These are phyloP conservation scores for Rynchops niger DNA, from an alignment of 2,113 vertebrate genomes.

Conservation along the genomic window DNA sequence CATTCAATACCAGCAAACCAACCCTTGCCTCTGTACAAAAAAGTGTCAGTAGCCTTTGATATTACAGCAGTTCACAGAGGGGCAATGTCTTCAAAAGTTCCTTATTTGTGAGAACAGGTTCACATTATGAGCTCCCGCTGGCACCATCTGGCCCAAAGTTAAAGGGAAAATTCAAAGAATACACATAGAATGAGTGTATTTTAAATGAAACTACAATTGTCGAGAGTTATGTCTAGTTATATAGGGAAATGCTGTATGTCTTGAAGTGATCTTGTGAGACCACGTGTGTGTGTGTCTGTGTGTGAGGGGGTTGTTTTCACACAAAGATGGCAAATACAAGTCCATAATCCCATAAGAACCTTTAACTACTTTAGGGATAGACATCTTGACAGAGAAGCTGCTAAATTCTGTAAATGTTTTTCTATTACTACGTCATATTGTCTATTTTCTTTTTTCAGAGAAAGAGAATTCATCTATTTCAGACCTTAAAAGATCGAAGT, in stretches of 20 bases:
- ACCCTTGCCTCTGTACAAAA: not conserved
- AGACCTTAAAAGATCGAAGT: not conserved
- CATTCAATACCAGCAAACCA: not conserved
- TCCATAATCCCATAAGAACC: not conserved
- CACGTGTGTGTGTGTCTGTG: rapidly evolving
- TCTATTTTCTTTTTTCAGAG: not conserved
- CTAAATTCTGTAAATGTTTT: not conserved
- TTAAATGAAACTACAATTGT: not conserved
- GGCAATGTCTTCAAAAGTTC: not conserved
- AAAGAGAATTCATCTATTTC: not conserved
- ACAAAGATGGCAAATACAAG: not conserved
- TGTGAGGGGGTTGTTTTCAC: not conserved
- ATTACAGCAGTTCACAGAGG: constrained; percentile 2
- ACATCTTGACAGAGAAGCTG: not conserved
- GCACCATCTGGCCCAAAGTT: constrained; percentile 9
- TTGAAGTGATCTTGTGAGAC: not conserved
- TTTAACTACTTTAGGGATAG: not conserved
- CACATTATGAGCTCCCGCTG: not conserved
- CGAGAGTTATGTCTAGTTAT: not conserved
- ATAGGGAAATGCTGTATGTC: not conserved
- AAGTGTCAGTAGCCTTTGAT: not conserved
- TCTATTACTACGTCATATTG: not conserved
- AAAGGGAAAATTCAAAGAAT: constrained; percentile 16
- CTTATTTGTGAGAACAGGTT: constrained; percentile 18
- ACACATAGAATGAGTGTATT: not conserved